phyloP scores from a whole-genome alignment of 2,113 vertebrate genomes.

The Charadrius vociferus region DNA sequence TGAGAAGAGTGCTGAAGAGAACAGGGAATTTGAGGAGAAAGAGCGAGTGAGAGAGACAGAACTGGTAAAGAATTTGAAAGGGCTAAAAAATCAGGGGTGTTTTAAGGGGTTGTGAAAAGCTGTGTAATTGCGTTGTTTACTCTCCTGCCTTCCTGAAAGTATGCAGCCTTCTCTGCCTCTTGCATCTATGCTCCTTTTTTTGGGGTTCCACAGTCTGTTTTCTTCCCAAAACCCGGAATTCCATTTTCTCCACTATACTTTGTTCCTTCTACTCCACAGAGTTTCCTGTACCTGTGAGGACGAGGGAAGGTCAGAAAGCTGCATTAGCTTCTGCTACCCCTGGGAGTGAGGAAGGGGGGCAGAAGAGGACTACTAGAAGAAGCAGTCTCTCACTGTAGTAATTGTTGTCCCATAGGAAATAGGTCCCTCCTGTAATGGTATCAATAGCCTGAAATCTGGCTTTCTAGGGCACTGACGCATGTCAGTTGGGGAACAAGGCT shows the following conservation, averaged over 20 bases:
- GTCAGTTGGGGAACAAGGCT: neutral
- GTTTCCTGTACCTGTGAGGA: neutral
- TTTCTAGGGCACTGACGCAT: neutral
- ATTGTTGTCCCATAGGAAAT: neutral
- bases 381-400: neutral
- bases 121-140: neutral
- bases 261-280: neutral
- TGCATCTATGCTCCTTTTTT: neutral
- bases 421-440: neutral
- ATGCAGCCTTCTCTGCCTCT: neutral
- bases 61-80: neutral
- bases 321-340: neutral
- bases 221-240: neutral
- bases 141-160: neutral
- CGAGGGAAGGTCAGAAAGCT: neutral
- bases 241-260: neutral
- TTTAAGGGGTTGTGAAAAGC: neutral
- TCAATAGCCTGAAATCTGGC: neutral
- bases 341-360: accelerated
- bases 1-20: neutral
- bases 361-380: neutral
- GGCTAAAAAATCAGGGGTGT: neutral
- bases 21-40: neutral
- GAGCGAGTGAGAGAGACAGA: neutral
- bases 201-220: neutral